Evolutionary conservation across 2,113 vertebrate genomes (phyloP), one percentile per base, ranked within the genome.

Genomic region (Turdus rufiventris): DNA sequence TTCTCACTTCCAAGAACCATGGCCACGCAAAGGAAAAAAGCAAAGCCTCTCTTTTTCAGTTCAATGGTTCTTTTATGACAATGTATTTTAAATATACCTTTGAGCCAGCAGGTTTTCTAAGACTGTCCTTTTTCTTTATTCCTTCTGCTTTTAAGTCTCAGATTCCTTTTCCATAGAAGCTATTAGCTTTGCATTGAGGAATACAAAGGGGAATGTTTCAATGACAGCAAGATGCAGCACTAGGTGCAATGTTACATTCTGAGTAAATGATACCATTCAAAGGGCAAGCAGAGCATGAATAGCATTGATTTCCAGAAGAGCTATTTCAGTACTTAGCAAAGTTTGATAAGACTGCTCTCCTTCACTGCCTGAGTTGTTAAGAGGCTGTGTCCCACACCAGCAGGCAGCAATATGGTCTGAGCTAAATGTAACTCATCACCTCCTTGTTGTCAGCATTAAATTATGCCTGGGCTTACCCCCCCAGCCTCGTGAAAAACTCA

Each of bases 181-280:
- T 78, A 56, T 91, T 89, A 94, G 57, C 70, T 89, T 71, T 94
- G 61, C 62, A 47, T 42, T 75, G 70, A 82, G 89, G 92, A 96
- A 95, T 89, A 89, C 66, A 93, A 95, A 83, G 77, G 91, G 76
- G 61, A 94, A 75, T 75, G 94, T 18, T 89, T 93, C 95, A 95
- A 85, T 94, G 95, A 94, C 95, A 96, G 84, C 80, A 82, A 91
- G 89, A 91, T 82, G 66, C 87, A 92, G 89, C 80, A 73, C 45
- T 85, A 82, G 86, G 89, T 87, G 74, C 89, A 95, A 94, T 36
- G 91, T 12, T 82, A 82, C 79, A 91, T 85, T 95, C 93, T 70
- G 81, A 65, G 95, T 95, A 97, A 97, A 94, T 81, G 84, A 97
- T 89, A 95, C 77, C 62, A 91, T 91, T 91, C 74, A 89, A 91